Evolutionary conservation across 2,113 vertebrate species (phyloP).

Genomic region (Oriolus oriolus): DNA sequence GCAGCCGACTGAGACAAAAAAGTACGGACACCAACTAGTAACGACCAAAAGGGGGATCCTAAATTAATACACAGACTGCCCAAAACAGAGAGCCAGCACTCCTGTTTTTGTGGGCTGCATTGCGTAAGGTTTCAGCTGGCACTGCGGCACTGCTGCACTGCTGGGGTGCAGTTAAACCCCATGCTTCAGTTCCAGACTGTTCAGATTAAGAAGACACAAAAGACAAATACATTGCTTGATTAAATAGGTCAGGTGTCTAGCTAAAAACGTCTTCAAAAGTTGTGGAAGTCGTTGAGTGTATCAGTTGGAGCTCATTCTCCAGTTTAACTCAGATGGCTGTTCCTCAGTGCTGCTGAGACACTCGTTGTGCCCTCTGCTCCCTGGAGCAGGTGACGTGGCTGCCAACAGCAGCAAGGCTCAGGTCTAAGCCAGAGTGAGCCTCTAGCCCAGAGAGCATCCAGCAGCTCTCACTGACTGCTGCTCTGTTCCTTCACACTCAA

Average conservation of each 20-base stretch:
- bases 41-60: not conserved
- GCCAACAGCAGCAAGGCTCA: rapidly evolving
- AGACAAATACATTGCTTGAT: not conserved
- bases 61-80: not conserved
- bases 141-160: not conserved
- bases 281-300: not conserved
- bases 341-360: not conserved
- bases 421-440: not conserved
- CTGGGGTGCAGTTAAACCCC: not conserved
- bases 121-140: not conserved
- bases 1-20: not conserved
- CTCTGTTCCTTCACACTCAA: not conserved
- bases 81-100: not conserved
- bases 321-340: not conserved
- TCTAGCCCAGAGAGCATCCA: not conserved
- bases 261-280: not conserved
- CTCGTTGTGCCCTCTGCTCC: not conserved
- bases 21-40: not conserved
- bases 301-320: not conserved
- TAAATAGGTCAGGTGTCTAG: not conserved
- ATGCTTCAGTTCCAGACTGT: not conserved
- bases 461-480: not conserved
- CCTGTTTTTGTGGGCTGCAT: not conserved
- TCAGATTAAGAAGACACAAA: not conserved
- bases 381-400: not conserved